Conservation (phyloP, 2,797 vertebrate genomes). For the Paedocypris micromegethes region DNA sequence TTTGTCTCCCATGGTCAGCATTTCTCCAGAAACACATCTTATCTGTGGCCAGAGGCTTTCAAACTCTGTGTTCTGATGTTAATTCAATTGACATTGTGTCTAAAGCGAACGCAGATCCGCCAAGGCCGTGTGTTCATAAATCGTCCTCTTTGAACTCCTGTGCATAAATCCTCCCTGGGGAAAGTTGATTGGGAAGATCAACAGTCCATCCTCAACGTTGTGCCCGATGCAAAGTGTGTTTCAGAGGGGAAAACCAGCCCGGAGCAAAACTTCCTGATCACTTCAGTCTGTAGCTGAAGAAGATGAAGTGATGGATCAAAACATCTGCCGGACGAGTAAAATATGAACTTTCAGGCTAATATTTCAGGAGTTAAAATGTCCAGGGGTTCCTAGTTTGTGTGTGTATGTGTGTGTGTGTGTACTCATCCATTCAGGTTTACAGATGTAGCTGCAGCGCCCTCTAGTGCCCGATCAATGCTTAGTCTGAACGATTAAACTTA, state of each 20-base stretch:
- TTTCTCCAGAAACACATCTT: constrained; percentile 44
- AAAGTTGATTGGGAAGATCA: constrained; percentile 49
- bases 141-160: constrained; percentile 49
- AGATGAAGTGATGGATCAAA: constrained; percentile 28
- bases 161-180: constrained; percentile 43
- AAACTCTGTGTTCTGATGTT: constrained; percentile 48
- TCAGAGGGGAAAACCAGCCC: constrained; percentile 40
- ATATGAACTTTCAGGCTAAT: background rate
- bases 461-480: constrained; percentile 55
- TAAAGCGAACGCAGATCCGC: constrained; percentile 45
- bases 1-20: constrained; percentile 41
- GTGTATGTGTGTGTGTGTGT: too few species aligned
- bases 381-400: too few species aligned
- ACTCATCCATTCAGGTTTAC: constrained; percentile 8
- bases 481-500: too few species aligned
- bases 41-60: constrained; percentile 42
- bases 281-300: constrained; percentile 40
- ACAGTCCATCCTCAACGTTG: constrained; percentile 36
- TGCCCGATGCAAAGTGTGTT: constrained; percentile 46
- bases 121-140: constrained; percentile 40
- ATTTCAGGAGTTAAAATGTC: too few species aligned
- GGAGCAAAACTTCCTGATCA: constrained; percentile 39
- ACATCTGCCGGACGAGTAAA: constrained; percentile 1
- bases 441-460: constrained; percentile 62
- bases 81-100: constrained; percentile 51